Conservation (phyloP, 2,888 invertebrate genomes). For the Elysia crispata region DNA sequence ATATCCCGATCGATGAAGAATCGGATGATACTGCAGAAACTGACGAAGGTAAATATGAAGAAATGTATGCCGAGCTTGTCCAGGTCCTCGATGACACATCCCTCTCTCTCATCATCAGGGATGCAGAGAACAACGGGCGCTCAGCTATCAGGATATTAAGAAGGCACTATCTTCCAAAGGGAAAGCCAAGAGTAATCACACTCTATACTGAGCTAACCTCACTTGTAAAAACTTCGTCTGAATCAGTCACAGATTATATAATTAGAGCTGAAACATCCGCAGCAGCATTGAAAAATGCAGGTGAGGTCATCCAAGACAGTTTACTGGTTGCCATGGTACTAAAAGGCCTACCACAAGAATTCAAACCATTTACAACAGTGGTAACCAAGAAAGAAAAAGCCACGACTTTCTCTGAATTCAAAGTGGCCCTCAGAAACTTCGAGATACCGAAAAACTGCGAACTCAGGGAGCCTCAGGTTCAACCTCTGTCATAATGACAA, state of each 20-base stretch:
- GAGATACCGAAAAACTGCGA: slow-evolving; percentile 47
- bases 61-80: slow-evolving; percentile 54
- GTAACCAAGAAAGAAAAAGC: slow-evolving; percentile 45
- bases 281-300: slow-evolving; percentile 41
- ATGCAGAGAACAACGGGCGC: slow-evolving; percentile 54
- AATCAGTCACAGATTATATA: slow-evolving; percentile 46
- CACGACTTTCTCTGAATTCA: background rate
- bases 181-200: slow-evolving; percentile 52
- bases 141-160: slow-evolving; percentile 52
- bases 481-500: too few relatives aligned
- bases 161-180: slow-evolving; percentile 49
- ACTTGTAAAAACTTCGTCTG: slow-evolving; percentile 43
- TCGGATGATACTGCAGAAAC: too few relatives aligned
- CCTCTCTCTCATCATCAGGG: slow-evolving; percentile 53
- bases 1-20: too few relatives aligned
- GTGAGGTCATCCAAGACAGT: slow-evolving; percentile 50
- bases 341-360: slow-evolving; percentile 51
- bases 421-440: slow-evolving; percentile 29
- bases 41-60: slow-evolving; percentile 48
- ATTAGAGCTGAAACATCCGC: slow-evolving; percentile 47
- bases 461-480: too few relatives aligned
- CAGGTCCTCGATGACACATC: slow-evolving; percentile 55
- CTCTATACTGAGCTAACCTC: slow-evolving; percentile 53
- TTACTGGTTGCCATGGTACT: slow-evolving; percentile 53
- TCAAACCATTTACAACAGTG: slow-evolving; percentile 47